Base-by-base conservation (phyloP, 2,888 invertebrate species). In the Sicus ferrugineus region DNA sequence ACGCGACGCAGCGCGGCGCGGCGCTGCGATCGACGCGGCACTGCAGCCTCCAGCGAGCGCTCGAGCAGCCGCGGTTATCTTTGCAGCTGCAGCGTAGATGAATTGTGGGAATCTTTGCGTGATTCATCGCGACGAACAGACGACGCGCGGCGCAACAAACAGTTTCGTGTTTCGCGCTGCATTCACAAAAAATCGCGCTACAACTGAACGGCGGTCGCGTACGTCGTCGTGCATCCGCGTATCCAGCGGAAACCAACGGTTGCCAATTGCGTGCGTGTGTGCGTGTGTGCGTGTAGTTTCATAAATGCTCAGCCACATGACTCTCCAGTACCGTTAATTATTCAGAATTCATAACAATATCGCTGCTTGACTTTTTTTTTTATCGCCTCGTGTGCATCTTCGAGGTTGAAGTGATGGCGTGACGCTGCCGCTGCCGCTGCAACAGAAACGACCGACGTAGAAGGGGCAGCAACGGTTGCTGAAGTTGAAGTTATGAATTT, bases 61-160 rank as follows among this genome's bases (percentile, higher is more conserved):
- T 11, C 7, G 38, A 34, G 52, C 34, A 54, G 16, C 52, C 54
- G 54, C 28, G 6, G 16, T 11, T 50, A 3, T 50, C 21, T 11
- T 16, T 50, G 19, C 19, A 19, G 2, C 5, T 50, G 21, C 23
- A 23, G 19, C 23, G 19, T 52, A 52, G 67, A 70, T 70, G 67
- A 70, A 70, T 67, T 70, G 67, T 70, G 70, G 64, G 70, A 70
- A 67, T 67, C 46, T 70, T 50, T 56, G 21, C 7, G 31, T 21
- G 52, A 38, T 4, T 21, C 38, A 21, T 30, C 19, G 42, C 58
- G 58, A 42, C 63, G 46, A 64, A 4, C 50, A 50, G 9, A 23
- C 21, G 23, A n/a, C n/a, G n/a, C n/a, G n/a, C n/a, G n/a, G n/a
- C n/a, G n/a, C n/a, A n/a, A n/a, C n/a, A n/a, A n/a, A n/a, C n/a